Evolutionary conservation across 1,140 invertebrate species (phyloP), one percentile per base, ranked within the genome.

Genomic region (Venustaconcha ellipsiformis): DNA sequence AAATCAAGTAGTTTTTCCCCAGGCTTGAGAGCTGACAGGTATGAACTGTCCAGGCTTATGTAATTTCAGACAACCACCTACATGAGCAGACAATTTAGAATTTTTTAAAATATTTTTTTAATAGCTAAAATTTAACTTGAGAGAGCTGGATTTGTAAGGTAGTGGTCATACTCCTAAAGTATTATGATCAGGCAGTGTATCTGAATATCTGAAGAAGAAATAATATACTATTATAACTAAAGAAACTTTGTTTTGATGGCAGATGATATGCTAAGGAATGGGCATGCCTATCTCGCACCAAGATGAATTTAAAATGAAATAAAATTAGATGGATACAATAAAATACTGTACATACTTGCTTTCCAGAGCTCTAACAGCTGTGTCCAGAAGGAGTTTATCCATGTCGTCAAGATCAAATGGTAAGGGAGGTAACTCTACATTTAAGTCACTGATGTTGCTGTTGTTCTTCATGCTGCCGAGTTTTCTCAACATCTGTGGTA

Each of bases 301-400:
- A 67, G 37, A 23, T 63, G 13, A 63, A 13, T 20, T 26, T 20
- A 4, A 20, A 18, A 62, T 14, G 23, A 63, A 13, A 6, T 20
- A 20, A 63, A 13, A 13, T 20, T 13, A 1, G 60, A 63, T 26
- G 14, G 14, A 30, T 67, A 67, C 1, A 55, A 63, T 18, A 66
- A 17, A 63, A 13, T 30, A 17, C n/a, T 66, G n/a, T 48, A 83
- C 84, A 83, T 81, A 88, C 86, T 84, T 88, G 87, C 86, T 88
- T 56, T 88, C 85, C n/a, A 87, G 71, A 57, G 86, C 82, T 48
- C 77, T 82, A 8, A 85, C 80, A 30, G 82, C 78, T 0, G 86
- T 86, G 64, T 88, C 82, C 66, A 86, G 81, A 64, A 88, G 74
- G 20, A 88, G 76, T 70, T 83, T 83, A 57, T 88, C 87, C 63